Percentiles rank a stretch among this genome's conserved stretches.
Conservation (phyloP, 1,140 invertebrate genomes). For the Sesamia nonagrioides region DNA sequence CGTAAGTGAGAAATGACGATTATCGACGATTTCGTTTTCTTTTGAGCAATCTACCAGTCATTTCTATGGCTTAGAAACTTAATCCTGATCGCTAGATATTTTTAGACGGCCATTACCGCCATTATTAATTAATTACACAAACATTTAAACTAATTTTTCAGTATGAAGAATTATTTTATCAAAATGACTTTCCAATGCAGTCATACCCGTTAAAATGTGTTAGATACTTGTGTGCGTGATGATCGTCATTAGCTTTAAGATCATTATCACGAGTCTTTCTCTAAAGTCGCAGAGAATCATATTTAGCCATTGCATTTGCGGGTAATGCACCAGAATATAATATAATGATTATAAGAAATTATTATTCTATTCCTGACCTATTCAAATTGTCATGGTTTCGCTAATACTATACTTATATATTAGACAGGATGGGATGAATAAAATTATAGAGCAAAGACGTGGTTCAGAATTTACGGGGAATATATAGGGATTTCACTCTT, state of each 20-base stretch:
- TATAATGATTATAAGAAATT: slow-evolving; percentile 4
- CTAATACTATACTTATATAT: slow-evolving; percentile 24
- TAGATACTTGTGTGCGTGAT: neutral
- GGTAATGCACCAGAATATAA: neutral
- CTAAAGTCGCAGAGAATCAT: too few relatives aligned
- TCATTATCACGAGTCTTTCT: neutral
- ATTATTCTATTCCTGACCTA: neutral
- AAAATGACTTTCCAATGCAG: neutral
- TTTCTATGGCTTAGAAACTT: neutral
- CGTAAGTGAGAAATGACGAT: neutral
- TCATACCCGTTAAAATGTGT: too few relatives aligned
- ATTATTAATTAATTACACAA: neutral
- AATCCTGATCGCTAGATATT: neutral
- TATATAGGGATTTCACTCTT: neutral
- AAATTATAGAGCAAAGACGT: slow-evolving; percentile 6
- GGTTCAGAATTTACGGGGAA: neutral
- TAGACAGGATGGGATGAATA: slow-evolving; percentile 27
- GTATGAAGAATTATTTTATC: neutral
- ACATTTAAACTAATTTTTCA: neutral
- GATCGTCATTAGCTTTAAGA: neutral
- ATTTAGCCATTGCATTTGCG: neutral
- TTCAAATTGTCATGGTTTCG: slow-evolving; percentile 6
- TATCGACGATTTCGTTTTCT: slow-evolving; percentile 3
- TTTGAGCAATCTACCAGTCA: neutral
- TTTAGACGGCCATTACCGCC: neutral